Base-by-base conservation (phyloP, 2,113 vertebrate genomes). In the Lepus timidus region DNA sequence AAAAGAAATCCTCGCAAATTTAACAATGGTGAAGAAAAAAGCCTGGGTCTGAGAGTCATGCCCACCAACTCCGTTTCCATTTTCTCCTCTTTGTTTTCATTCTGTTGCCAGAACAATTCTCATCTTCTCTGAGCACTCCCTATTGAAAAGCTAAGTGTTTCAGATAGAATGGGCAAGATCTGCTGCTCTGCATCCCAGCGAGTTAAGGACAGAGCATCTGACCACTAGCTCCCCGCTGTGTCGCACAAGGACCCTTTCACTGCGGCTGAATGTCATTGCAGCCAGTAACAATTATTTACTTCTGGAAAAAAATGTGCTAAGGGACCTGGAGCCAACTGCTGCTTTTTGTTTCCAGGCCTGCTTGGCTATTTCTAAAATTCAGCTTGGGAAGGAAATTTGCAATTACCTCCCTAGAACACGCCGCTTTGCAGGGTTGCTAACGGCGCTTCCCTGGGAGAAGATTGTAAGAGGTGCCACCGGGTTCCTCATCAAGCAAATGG, bases 201-300 rank as follows among this genome's bases (percentile, higher is more conserved):
- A 79, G 95, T 33, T 74, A 58, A 87, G 94, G 94, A 76, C 87
- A 36, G 52, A 93, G 91, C 95, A 90, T 96, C 96, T 96, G 95
- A 97, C 96, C 95, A 33, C 96, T 84, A 96, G 94, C 95, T 44
- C 91, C 96, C 91, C 39, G 4, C 94, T 70, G 96, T 58, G 96
- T 79, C 97, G 93, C 96, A 10, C 62, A 96, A 97, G 96, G 55
- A 90, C 94, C 33, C 11, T 96, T 97, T 91, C 70, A 93, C 89
- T 75, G 91, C 1, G 3, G 84, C 94, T 85, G 84, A 96, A 85
- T 88, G 95, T 97, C 96, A 94, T 97, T 97, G 91, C 86, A 96
- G 94, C 96, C 96, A 93, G 76, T 95, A 97, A 97, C 95, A 97
- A 97, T 97, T 96, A 97, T 95, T 96, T 97, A 96, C 96, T 96